Evolutionary conservation across 2,888 invertebrate species (phyloP), one percentile per base, ranked within the genome.

Genomic region (Eristalis tenax): DNA sequence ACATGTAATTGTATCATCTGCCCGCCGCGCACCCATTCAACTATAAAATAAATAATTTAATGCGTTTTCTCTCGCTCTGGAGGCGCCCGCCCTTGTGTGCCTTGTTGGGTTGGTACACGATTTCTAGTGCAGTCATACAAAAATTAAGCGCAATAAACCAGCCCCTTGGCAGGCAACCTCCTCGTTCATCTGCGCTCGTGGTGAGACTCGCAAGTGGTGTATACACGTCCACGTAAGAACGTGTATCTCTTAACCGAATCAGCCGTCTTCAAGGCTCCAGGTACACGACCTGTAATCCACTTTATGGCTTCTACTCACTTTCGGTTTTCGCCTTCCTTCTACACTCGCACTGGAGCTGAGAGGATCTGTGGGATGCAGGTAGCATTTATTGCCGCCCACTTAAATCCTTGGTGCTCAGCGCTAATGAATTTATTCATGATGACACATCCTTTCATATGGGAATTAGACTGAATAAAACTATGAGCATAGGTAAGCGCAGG

Each of bases 361-460:
- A 50, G 18, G 59, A 69, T 64, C 68, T 63, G 23, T n/a, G 64
- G 50, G 75, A 65, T 40, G 70, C 86, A 87, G 78, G 83, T 79
- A 83, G 70, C 79, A 70, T 83, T 87, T 87, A 83, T 83, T 83
- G 79, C 78, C 86, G 78, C 83, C 86, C 83, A 87, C 86, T 87
- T 87, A 79, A 78, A 75, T 87, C 83, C 83, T 82, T 66, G 79
- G 70, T 87, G 83, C 83, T 87, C 83, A 76, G 57, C 75, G 79
- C 86, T 87, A 87, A 87, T 87, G 86, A 87, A 87, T 87, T 87
- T 87, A 87, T 87, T 87, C 86, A 87, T 87, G 83, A 79, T 83
- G 83, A 87, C 86, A 87, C 83, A 87, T 87, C 86, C 83, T 82
- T 82, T 79, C 83, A 66, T 83, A 78, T 57, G 75, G 38, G 83